Conservation (phyloP, 2,797 vertebrate species). For the Brachyalestes nurse region DNA sequence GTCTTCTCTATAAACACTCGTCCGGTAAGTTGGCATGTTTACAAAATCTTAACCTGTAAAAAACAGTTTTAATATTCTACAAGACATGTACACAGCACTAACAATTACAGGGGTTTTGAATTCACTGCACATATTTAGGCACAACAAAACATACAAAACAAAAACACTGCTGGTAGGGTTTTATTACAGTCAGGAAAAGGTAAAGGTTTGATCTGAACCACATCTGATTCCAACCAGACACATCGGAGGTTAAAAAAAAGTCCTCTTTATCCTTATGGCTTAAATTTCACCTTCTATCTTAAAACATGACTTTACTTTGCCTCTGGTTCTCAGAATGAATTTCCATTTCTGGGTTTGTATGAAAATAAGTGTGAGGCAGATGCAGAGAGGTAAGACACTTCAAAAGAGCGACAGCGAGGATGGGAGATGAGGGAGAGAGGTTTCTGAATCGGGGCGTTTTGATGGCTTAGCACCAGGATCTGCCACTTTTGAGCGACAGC, state of each 20-base stretch:
- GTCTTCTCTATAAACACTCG: conserved; percentile 59
- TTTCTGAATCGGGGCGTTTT: conserved; percentile 9
- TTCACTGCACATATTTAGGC: conserved; percentile 12
- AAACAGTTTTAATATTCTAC: conserved; percentile 52
- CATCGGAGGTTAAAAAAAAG: background rate
- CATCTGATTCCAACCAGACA: conserved; percentile 4
- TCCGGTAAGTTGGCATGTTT: conserved; percentile 55
- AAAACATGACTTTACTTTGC: background rate
- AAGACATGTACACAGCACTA: conserved; percentile 65
- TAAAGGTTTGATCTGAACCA: conserved; percentile 18
- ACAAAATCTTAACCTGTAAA: conserved; percentile 22
- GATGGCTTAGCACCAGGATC: conserved; percentile 47
- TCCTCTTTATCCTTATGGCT: background rate
- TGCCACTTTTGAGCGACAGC: no score
- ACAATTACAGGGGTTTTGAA: conserved; percentile 56
- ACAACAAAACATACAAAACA: conserved; percentile 41
- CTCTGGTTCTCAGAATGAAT: conserved; percentile 31
- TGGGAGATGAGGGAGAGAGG: conserved; percentile 67
- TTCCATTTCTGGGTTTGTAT: conserved; percentile 38
- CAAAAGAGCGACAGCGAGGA: conserved; percentile 63
- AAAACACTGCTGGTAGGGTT: conserved; percentile 48
- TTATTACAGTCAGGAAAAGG: conserved; percentile 55
- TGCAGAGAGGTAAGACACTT: conserved; percentile 65
- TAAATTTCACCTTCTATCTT: conserved; percentile 1
- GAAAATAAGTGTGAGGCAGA: conserved; percentile 24